Evolutionary conservation across 2,797 vertebrate species (phyloP), one percentile per base, ranked within the genome.

Genomic region (Galagoides demidoff): DNA sequence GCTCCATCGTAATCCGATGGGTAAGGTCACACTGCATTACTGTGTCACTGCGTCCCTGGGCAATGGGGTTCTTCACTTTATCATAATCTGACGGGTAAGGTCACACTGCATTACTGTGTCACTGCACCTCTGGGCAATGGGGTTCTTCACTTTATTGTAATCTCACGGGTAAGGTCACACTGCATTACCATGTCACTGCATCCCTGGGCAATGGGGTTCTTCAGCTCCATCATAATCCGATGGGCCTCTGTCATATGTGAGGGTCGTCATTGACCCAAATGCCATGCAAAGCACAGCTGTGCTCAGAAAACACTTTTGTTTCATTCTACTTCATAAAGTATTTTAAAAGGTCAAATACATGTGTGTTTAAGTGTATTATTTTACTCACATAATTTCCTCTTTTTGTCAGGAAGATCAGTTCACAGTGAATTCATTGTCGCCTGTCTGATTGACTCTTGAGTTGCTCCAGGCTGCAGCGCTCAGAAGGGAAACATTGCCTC

Each of bases 321-420:
- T 91, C 3, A 63, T 57, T 77, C 7, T 68, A 43, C 59, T 83
- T 74, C 27, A 55, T 19, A 19, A 27, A 45, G 9, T 61, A 45
- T 77, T 94, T 85, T 93, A 85, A 93, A 88, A 85, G 55, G 89
- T 93, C 66, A 96, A 63, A 84, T 43, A n/a, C 34, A 22, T 45
- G 2, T 78, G 16, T 73, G 12, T 59, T 66, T 74, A 92, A 95
- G 49, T 63, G 6, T 68, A 55, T 66, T 45, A 64, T 83, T 85
- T n/a, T 19, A 57, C 3, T 92, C 6, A 37, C 29, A 86, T 85
- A 73, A 90, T 85, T 79, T 85, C 78, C 10, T 90, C n/a, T 34
- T 94, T 83, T 61, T 45, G n/a, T 93, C 86, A 84, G 77, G 92
- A 92, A 95, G 90, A 77, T 70, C 77, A 90, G 61, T 93, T 87